These are phyloP conservation scores for Pelodiscus sinensis DNA, from an alignment of 2,113 vertebrate species.

Conservation along the genomic window DNA sequence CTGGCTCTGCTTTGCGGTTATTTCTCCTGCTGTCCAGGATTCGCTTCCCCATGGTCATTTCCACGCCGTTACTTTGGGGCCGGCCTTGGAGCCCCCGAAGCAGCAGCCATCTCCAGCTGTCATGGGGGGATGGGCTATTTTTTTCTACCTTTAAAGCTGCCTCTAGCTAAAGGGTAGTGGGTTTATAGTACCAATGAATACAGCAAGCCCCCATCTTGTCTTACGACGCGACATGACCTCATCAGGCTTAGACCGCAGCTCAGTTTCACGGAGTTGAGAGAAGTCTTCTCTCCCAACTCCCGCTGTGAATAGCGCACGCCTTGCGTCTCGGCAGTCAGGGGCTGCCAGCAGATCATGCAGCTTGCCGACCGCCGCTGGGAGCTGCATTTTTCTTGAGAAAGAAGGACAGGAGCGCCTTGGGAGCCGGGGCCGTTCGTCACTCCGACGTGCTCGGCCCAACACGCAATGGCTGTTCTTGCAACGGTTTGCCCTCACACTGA, in stretches of 20 bases:
- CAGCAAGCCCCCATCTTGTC: background rate
- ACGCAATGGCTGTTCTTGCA: no score
- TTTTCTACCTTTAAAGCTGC: background rate
- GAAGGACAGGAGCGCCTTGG: no score
- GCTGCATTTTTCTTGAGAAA: background rate
- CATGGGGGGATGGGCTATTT: background rate
- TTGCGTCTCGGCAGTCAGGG: no score
- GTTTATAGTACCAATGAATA: background rate
- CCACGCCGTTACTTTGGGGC: background rate
- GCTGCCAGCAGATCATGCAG: no score
- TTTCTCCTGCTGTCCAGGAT: background rate
- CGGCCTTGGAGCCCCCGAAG: background rate
- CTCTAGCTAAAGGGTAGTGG: background rate
- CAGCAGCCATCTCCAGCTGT: background rate
- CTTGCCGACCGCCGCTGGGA: no score
- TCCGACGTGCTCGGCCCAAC: no score
- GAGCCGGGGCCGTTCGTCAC: no score
- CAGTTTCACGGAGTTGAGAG: background rate
- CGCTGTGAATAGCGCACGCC: background rate
- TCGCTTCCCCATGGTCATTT: background rate
- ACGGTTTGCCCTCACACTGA: no score
- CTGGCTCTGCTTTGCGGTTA: background rate
- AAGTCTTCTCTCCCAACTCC: accelerated
- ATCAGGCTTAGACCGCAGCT: background rate
- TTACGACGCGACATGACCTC: background rate